phyloP scores from a whole-genome alignment of 2,797 vertebrate genomes.

The Rhinichthys osculus region DNA sequence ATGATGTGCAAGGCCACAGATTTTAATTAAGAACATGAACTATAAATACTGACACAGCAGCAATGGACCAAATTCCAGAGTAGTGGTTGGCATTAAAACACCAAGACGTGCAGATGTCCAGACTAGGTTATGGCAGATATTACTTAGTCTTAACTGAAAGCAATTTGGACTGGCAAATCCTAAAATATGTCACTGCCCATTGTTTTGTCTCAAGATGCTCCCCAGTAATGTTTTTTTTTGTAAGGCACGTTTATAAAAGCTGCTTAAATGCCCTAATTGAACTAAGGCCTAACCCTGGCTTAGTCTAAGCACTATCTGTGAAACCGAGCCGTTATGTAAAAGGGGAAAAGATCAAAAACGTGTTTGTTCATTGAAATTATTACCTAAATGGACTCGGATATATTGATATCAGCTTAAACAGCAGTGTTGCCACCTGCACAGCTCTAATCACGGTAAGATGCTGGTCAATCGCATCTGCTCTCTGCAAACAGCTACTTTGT shows the following conservation, averaged over 20 bases:
- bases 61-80: background rate
- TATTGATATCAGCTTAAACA: background rate
- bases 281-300: too few relatives aligned
- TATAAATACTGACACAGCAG: constrained; percentile 45
- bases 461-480: constrained; percentile 11
- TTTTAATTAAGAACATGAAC: constrained; percentile 37
- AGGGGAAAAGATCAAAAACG: background rate
- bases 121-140: background rate
- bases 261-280: too few relatives aligned
- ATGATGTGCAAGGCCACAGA: background rate
- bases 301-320: too few relatives aligned
- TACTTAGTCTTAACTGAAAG: too few relatives aligned
- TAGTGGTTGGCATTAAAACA: constrained; percentile 29
- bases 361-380: background rate
- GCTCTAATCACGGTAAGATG: background rate
- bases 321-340: background rate
- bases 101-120: background rate
- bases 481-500: background rate
- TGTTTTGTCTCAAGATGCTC: too few relatives aligned
- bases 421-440: background rate
- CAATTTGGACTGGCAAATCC: too few relatives aligned
- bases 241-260: too few relatives aligned
- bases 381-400: background rate
- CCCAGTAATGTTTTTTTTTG: too few relatives aligned
- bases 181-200: too few relatives aligned